Evolutionary conservation across 2,888 invertebrate genomes (phyloP).

Genomic region (Ophraella communa): DNA sequence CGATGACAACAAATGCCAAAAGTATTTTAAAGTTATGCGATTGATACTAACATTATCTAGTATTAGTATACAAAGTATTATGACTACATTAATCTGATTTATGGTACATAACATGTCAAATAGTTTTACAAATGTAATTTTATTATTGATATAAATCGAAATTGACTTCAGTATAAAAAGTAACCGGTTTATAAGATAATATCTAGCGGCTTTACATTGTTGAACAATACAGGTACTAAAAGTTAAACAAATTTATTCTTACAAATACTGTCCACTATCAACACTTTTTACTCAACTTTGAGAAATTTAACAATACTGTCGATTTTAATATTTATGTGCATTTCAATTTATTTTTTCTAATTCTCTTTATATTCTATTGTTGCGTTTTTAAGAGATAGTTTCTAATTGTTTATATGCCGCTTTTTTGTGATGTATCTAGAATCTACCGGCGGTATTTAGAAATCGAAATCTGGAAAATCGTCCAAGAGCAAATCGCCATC

Average conservation of each 20-base stretch:
- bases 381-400: no score
- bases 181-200: background rate
- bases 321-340: no score
- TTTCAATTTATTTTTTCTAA: no score
- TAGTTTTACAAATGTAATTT: background rate
- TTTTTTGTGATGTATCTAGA: no score
- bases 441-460: no score
- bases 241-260: background rate
- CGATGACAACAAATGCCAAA: conserved; percentile 19
- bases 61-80: conserved; percentile 13
- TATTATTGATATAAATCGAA: background rate
- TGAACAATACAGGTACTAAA: background rate
- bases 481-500: no score
- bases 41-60: conserved; percentile 28
- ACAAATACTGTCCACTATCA: background rate
- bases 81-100: conserved; percentile 18
- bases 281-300: no score
- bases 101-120: conserved; percentile 13
- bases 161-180: background rate
- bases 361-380: no score
- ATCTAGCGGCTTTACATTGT: background rate
- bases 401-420: no score
- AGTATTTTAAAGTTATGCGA: conserved; percentile 29
- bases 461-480: no score
- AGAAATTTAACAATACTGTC: no score